Percentiles rank a stretch among this genome's conserved stretches.
These are phyloP conservation scores for Sturmia bella DNA, from an alignment of 2,888 invertebrate species.

Conservation along the genomic window DNA sequence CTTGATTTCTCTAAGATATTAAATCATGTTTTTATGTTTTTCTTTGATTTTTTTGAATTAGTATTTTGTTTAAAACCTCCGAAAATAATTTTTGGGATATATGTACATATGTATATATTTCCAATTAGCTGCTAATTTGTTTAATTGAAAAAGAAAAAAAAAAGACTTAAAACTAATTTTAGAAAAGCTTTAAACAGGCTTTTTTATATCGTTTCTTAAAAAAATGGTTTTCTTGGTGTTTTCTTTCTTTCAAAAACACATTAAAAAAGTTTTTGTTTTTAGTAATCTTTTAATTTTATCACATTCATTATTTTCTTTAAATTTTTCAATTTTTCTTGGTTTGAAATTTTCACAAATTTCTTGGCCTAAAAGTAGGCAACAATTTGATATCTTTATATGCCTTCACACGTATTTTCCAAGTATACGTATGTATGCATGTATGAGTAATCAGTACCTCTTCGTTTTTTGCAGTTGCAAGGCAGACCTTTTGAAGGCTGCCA, in stretches of 20 bases:
- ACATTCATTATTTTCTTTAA: conserved; percentile 45
- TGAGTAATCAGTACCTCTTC: not conserved
- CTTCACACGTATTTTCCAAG: conserved; percentile 13
- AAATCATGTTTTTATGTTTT: conserved; percentile 39
- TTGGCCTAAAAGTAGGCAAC: conserved; percentile 46
- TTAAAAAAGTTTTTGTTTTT: conserved; percentile 35
- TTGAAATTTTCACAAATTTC: conserved; percentile 31
- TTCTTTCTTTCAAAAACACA: conserved; percentile 28
- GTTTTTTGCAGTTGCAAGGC: not conserved
- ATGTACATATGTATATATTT: too few relatives aligned
- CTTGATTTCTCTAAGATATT: conserved; percentile 61
- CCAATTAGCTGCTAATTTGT: conserved; percentile 49
- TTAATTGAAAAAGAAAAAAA: conserved; percentile 42
- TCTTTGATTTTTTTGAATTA: conserved; percentile 45
- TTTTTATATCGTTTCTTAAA: conserved; percentile 59
- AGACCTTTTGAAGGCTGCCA: not conserved
- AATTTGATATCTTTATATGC: conserved; percentile 11
- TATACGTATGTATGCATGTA: not conserved
- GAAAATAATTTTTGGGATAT: conserved; percentile 30
- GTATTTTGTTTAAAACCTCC: conserved; percentile 47
- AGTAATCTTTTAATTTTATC: conserved; percentile 60
- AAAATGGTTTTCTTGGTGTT: conserved; percentile 48
- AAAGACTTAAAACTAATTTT: conserved; percentile 41
- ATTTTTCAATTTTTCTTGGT: conserved; percentile 15
- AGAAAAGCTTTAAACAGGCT: conserved; percentile 52